phyloP scores from a whole-genome alignment of 2,888 invertebrate genomes.

The Aromia moschata region DNA sequence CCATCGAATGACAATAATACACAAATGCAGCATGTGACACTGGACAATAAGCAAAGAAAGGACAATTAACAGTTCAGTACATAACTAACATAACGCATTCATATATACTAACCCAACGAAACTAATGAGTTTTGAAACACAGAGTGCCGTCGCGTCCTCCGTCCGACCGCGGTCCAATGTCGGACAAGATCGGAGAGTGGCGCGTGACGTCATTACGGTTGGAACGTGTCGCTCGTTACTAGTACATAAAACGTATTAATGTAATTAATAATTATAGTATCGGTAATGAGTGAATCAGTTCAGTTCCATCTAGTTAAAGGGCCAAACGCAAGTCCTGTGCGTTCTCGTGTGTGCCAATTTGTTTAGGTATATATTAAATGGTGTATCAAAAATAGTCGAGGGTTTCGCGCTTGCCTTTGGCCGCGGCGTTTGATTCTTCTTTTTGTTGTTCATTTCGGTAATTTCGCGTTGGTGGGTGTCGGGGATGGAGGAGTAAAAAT shows the following conservation, averaged over 20 bases:
- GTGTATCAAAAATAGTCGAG: conserved; percentile 40
- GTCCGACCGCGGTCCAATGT: conserved; percentile 19
- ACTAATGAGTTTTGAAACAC: conserved; percentile 53
- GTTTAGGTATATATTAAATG: conserved; percentile 26
- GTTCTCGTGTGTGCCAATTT: conserved; percentile 19
- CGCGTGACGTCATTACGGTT: conserved; percentile 40
- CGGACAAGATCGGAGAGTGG: conserved; percentile 24
- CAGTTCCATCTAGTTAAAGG: conserved; percentile 54
- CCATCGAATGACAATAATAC: conserved; percentile 63
- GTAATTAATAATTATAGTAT: conserved; percentile 42
- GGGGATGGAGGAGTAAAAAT: conserved; percentile 21
- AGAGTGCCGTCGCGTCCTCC: conserved; percentile 47
- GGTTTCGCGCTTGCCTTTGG: conserved; percentile 28
- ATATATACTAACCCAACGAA: conserved; percentile 50
- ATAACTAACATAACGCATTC: conserved; percentile 44
- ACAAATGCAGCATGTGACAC: conserved; percentile 64
- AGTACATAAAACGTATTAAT: conserved; percentile 47
- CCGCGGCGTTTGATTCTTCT: conserved; percentile 22
- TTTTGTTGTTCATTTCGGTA: not conserved
- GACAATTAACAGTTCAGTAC: conserved; percentile 52
- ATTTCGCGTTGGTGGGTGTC: not conserved
- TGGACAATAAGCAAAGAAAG: conserved; percentile 64
- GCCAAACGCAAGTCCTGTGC: conserved; percentile 35
- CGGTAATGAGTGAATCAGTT: conserved; percentile 57
- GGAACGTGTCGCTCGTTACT: conserved; percentile 48